These are phyloP conservation scores for Globicephala melas DNA, from an alignment of 2,113 vertebrate genomes.

Conservation along the genomic window DNA sequence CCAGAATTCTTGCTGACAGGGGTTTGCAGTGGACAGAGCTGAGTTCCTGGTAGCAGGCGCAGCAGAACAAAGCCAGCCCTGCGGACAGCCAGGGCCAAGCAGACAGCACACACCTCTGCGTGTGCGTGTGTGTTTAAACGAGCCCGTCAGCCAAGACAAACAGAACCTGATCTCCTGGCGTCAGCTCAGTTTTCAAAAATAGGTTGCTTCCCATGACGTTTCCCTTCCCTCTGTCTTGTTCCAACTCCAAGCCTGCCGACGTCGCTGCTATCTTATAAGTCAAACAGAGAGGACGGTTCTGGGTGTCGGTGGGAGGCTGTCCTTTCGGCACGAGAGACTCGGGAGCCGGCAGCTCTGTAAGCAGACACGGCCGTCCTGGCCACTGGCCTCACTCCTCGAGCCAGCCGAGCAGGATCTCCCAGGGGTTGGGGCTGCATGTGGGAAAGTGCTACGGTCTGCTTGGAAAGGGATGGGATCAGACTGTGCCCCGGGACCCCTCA, in stretches of 20 bases:
- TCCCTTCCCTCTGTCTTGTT: constrained; percentile 61
- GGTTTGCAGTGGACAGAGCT: constrained; percentile 65
- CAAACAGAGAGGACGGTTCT: constrained; percentile 54
- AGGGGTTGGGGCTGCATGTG: constrained; percentile 68
- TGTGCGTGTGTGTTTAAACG: constrained; percentile 27
- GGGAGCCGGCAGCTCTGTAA: constrained; percentile 47
- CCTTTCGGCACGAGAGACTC: constrained; percentile 69
- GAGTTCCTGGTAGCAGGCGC: constrained; percentile 68
- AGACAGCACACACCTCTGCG: background rate
- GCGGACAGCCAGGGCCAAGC: constrained; percentile 61
- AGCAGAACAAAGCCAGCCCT: constrained; percentile 67
- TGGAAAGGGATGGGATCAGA: constrained; percentile 75
- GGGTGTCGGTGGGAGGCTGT: constrained; percentile 56
- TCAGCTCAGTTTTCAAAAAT: constrained; percentile 74
- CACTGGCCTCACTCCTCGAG: constrained; percentile 69
- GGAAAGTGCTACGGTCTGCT: constrained; percentile 80
- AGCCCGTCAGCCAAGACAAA: constrained; percentile 67
- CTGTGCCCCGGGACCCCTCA: constrained; percentile 69
- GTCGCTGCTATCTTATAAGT: constrained; percentile 70
- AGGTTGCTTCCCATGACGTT: constrained; percentile 70
- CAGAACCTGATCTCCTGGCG: constrained; percentile 65
- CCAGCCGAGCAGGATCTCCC: constrained; percentile 28
- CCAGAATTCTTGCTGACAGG: constrained; percentile 75
- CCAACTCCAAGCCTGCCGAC: constrained; percentile 32
- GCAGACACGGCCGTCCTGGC: constrained; percentile 62